These are phyloP conservation scores for Sebastes wilsoni DNA, from an alignment of 2,797 vertebrate genomes.

Conservation along the genomic window DNA sequence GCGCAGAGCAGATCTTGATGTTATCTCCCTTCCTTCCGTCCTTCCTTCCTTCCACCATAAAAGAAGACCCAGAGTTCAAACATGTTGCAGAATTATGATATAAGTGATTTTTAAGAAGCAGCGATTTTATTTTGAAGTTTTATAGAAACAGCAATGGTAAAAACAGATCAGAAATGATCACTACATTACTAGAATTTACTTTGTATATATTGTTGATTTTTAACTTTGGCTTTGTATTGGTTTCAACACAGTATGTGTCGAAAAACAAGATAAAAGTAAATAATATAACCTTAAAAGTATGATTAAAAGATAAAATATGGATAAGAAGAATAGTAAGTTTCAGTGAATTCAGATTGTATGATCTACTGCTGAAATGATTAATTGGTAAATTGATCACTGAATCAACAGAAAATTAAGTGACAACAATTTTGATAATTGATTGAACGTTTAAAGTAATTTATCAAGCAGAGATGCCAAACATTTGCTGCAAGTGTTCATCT, in stretches of 20 bases:
- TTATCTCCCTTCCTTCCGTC: background rate
- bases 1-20: background rate
- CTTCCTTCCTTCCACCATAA: background rate
- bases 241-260: background rate
- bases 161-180: background rate
- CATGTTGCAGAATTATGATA: background rate
- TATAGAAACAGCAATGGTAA: background rate
- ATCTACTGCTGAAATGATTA: too few species aligned
- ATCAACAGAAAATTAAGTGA: background rate
- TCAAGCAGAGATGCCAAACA: background rate
- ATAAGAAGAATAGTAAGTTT: too few species aligned
- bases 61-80: background rate
- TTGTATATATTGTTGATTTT: background rate
- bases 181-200: background rate
- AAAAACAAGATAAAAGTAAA: background rate
- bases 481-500: background rate
- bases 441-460: background rate
- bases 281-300: too few species aligned
- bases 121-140: background rate
- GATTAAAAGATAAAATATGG: too few species aligned
- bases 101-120: background rate
- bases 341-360: too few species aligned
- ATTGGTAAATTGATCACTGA: background rate
- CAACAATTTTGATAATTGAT: background rate
- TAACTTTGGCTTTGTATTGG: background rate